Evolutionary conservation across 2,797 vertebrate genomes (phyloP).

Genomic region (Chaunax sp.): DNA sequence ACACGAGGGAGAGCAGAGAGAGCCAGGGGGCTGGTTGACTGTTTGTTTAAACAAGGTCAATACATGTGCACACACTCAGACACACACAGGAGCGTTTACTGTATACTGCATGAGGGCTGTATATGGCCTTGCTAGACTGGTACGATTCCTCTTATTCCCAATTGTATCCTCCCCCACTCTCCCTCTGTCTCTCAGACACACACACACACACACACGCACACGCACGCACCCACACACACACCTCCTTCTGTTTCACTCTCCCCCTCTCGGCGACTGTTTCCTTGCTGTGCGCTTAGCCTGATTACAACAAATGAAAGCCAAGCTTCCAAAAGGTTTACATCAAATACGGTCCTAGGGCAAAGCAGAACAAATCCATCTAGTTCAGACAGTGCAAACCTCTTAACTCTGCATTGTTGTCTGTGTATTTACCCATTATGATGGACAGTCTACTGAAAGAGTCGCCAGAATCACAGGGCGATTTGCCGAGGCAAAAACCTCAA

Average conservation of each 20-base stretch:
- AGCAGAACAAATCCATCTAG: constrained; percentile 54
- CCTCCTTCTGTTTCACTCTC: constrained; percentile 1
- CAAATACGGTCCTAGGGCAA: constrained; percentile 74
- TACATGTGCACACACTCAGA: constrained; percentile 57
- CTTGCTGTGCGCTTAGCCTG: constrained; percentile 64
- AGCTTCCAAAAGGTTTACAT: constrained; percentile 76
- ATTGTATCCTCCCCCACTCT: constrained; percentile 51
- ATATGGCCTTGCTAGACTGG: constrained; percentile 76
- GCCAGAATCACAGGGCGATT: constrained; percentile 2
- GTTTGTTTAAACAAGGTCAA: constrained; percentile 87
- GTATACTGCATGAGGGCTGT: constrained; percentile 76
- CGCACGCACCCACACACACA: no score
- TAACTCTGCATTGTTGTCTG: constrained; percentile 42
- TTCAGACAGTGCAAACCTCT: constrained; percentile 58
- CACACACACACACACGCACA: no score
- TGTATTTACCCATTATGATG: constrained; percentile 32
- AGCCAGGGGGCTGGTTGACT: constrained; percentile 80
- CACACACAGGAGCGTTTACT: constrained; percentile 65
- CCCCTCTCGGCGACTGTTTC: constrained; percentile 45
- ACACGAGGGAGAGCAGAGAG: constrained; percentile 77
- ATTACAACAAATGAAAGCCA: constrained; percentile 72
- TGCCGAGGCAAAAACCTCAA: constrained; percentile 11
- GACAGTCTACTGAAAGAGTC: constrained; percentile 31
- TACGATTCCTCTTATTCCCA: constrained; percentile 57
- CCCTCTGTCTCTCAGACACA: constrained; percentile 3